Base-by-base conservation (phyloP, 2,113 vertebrate species). In the Ciconia maguari region DNA sequence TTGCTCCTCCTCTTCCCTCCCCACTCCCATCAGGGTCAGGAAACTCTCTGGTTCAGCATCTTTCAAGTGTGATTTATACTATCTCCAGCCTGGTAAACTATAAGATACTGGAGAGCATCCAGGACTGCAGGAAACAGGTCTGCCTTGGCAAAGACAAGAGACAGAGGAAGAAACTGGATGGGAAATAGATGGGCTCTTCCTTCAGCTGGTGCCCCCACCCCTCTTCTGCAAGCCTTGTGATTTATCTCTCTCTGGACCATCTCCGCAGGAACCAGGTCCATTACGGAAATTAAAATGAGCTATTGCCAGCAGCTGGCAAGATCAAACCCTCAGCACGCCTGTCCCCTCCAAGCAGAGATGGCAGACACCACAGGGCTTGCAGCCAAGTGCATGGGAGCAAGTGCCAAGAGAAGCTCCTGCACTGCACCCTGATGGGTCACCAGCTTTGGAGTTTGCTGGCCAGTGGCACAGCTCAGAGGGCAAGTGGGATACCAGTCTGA, bases 241-340 rank as follows among this genome's bases (percentile, higher is more conserved):
- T 95, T 97, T 95, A 97, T 97, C 89, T 95, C 82, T 61, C 88
- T 93, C 78, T 0, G 3, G 94, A 85, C 95, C 91, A 88, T 82
- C 94, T 92, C 96, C 7, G 16, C 93, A 93, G 87, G 89, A 97
- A 90, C 49, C 77, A 60, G 94, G 80, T 95, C 95, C 96, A 97
- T 97, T 97, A 97, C 42, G 8, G 94, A 97, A 97, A 97, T 97
- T 97, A 96, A 97, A 97, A 88, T 83, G 83, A 96, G 92, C 96
- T 92, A 38, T 68, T 95, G 96, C 96, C 96, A 97, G 94, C 92
- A 90, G 84, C 70, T 93, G 91, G 95, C 95, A 95, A 75, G 80
- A 96, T 93, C 74, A 86, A 94, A 88, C 74, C 76, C 52, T 62
- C 80, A 68, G 79, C 61, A 90, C 0, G 38, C 76, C 84, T 32